Base-by-base conservation (phyloP, 2,797 vertebrate species). In the Salarias fasciatus region DNA sequence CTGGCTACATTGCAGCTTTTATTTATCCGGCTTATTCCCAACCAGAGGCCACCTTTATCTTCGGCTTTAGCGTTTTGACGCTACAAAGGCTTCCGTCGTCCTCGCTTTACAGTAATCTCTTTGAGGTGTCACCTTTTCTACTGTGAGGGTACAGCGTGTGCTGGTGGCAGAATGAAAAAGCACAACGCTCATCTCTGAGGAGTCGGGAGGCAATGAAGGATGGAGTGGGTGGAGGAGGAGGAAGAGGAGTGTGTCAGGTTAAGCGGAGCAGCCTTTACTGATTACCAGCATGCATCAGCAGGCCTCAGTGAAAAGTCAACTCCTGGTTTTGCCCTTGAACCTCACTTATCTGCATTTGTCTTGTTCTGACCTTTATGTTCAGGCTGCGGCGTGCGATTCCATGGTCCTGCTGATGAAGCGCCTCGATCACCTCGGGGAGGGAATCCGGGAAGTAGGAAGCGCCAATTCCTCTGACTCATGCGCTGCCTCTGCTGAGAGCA, bases 371-470 rank as follows among this genome's bases (percentile, higher is more conserved):
- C 69, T 67, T 35, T 86, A 80, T 82, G 69, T 83, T 79, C 71
- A 79, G 74, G 85, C 73, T 55, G 64, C 82, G 42, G 89, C 64
- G 44, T 85, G 88, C 60, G 88, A 91, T 55, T 94, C 94, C 53
- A 92, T 93, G 93, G 86, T 75, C 7, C 82, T 85, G 66, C 86
- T 94, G 64, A 91, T 91, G 88, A 91, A 89, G 76, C 94, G 93
- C 75, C 63, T 94, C 73, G 92, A 93, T 67, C 83, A 90, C 53
- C 72, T 96, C 58, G 90, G 88, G 51, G 74, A 94, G 52, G 90
- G 87, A 62, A 91, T 91, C 65, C 88, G 90, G 83, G 92, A 92
- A 63, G 88, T 82, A 66, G 87, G 88, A 47, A 88, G 74, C 31
- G 37, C 56, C 51, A 59, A 62, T 52, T 82, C 89, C 63, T 87